Percentiles rank a stretch among this genome's conserved stretches.
These are phyloP conservation scores for Temnopleurus reevesii DNA, from an alignment of 53 echinoderm and acorn worm genomes.

Conservation along the genomic window DNA sequence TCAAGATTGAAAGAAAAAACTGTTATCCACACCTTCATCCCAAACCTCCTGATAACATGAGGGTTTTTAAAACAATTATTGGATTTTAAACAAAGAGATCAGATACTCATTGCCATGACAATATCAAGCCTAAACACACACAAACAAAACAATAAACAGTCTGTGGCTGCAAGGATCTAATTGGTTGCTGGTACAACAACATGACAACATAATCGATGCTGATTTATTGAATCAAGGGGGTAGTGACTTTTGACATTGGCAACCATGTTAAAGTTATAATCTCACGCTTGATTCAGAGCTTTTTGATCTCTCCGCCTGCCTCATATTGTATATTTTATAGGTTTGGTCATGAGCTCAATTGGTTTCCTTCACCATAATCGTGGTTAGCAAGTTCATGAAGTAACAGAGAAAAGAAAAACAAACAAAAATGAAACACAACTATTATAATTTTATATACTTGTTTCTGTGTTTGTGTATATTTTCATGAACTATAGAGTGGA, in stretches of 20 bases:
- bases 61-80: neutral
- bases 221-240: slow-evolving; percentile 28
- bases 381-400: no score
- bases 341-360: no score
- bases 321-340: no score
- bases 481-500: no score
- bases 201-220: slow-evolving; percentile 33
- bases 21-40: neutral
- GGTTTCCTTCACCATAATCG: no score
- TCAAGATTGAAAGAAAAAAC: neutral
- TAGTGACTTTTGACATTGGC: slow-evolving; percentile 5
- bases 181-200: slow-evolving; percentile 49
- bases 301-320: neutral
- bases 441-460: no score
- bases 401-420: no score
- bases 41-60: neutral
- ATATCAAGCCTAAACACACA: slow-evolving; percentile 42
- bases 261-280: slow-evolving; percentile 3
- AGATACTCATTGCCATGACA: slow-evolving; percentile 16
- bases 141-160: slow-evolving; percentile 43
- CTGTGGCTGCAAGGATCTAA: neutral
- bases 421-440: no score
- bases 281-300: neutral
- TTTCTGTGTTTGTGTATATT: no score
- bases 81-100: neutral